phyloP scores from a whole-genome alignment of 1,140 invertebrate species.

The Bombus picipes region DNA sequence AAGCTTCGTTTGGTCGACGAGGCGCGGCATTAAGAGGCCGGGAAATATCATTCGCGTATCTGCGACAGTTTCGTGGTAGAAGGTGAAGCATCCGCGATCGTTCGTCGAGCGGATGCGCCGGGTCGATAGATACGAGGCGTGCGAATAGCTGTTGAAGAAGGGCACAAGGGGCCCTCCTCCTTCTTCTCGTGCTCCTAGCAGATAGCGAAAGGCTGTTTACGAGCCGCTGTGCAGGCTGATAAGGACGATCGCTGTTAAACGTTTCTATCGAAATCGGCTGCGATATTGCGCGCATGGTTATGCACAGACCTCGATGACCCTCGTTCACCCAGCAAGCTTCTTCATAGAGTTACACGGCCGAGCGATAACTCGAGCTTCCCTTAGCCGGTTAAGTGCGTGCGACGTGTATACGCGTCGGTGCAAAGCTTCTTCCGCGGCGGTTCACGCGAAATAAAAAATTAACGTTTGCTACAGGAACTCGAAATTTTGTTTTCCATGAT shows the following conservation, averaged over 20 bases:
- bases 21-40: conserved; percentile 19
- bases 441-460: too few species aligned
- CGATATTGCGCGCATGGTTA: conserved; percentile 8
- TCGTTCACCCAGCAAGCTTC: too few species aligned
- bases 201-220: conserved; percentile 44
- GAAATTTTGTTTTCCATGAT: too few species aligned
- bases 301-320: not conserved
- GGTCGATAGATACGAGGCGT: conserved; percentile 24
- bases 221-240: conserved; percentile 26
- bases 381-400: too few species aligned
- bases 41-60: conserved; percentile 12
- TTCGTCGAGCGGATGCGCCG: conserved; percentile 2
- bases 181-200: not conserved
- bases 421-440: too few species aligned
- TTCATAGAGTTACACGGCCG: not conserved
- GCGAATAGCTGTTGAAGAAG: conserved; percentile 6
- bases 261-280: conserved; percentile 35
- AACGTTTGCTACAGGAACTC: too few species aligned
- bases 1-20: conserved; percentile 29
- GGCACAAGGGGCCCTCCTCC: not conserved
- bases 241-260: conserved; percentile 26
- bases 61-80: not conserved
- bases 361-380: not conserved
- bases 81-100: not conserved
- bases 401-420: too few species aligned